phyloP scores from a whole-genome alignment of 2,113 vertebrate genomes.

The Larimichthys crocea region DNA sequence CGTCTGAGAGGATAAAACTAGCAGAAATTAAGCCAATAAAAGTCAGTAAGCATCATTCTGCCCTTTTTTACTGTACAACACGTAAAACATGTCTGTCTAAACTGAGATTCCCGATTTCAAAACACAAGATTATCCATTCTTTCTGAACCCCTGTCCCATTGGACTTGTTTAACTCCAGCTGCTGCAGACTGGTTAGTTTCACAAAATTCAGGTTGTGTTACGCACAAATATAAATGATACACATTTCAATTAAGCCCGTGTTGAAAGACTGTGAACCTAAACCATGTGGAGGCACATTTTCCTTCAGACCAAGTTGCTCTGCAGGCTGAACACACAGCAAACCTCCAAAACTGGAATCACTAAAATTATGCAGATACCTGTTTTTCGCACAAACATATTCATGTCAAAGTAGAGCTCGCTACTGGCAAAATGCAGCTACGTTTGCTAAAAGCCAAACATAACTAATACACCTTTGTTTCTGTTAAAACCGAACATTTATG shows the following conservation, averaged over 20 bases:
- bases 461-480: not conserved
- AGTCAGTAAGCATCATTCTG: not conserved
- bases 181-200: not conserved
- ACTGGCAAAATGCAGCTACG: conserved; percentile 13
- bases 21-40: conserved; percentile 1
- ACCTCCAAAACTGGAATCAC: not conserved
- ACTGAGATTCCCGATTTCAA: conserved; percentile 25
- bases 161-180: not conserved
- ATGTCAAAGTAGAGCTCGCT: conserved; percentile 16
- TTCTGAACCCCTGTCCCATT: conserved; percentile 28
- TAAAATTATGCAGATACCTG: conserved; percentile 10
- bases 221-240: conserved; percentile 5
- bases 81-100: not conserved
- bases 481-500: not conserved
- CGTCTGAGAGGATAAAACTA: not conserved
- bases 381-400: conserved; percentile 31
- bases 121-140: conserved; percentile 33
- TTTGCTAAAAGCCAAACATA: conserved; percentile 15
- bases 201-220: not conserved
- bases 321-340: conserved; percentile 16
- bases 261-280: not conserved
- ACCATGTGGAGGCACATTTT: not conserved
- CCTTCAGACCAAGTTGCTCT: not conserved
- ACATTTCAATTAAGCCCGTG: not conserved
- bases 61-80: not conserved